These are phyloP conservation scores for Nycticorax nycticorax DNA, from an alignment of 2,113 vertebrate species.

Conservation along the genomic window DNA sequence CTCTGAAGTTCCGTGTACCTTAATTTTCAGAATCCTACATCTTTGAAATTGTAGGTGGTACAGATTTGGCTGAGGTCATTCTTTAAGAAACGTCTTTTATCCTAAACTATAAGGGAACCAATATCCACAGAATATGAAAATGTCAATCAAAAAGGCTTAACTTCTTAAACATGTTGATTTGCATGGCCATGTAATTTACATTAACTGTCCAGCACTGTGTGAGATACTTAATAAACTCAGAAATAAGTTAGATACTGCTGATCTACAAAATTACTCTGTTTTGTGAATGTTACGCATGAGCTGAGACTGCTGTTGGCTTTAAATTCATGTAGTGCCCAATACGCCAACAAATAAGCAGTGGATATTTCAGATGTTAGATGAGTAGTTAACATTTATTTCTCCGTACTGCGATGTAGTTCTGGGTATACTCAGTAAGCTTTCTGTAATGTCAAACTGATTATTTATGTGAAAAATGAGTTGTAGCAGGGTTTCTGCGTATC, in stretches of 20 bases:
- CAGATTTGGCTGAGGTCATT: background rate
- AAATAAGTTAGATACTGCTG: background rate
- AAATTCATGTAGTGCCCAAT: background rate
- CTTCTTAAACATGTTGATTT: background rate
- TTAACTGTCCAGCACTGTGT: background rate
- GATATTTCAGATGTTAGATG: background rate
- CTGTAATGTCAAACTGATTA: background rate
- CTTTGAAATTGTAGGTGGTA: background rate
- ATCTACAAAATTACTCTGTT: background rate
- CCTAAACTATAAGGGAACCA: background rate
- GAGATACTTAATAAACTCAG: background rate
- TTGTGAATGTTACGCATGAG: background rate
- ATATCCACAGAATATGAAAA: background rate
- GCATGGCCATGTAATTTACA: background rate
- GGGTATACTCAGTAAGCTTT: background rate
- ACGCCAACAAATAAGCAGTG: background rate
- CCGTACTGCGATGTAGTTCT: background rate
- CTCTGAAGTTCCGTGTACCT: background rate
- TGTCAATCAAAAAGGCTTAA: background rate
- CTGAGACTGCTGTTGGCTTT: background rate
- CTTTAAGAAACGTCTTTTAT: background rate
- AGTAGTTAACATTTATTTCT: background rate
- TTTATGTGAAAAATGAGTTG: background rate
- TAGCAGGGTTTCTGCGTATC: background rate
- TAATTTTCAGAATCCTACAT: background rate